Percentiles rank a stretch among this genome's conserved stretches.
Conservation (phyloP, 2,113 vertebrate species). For the Telmatochromis brichardi region DNA sequence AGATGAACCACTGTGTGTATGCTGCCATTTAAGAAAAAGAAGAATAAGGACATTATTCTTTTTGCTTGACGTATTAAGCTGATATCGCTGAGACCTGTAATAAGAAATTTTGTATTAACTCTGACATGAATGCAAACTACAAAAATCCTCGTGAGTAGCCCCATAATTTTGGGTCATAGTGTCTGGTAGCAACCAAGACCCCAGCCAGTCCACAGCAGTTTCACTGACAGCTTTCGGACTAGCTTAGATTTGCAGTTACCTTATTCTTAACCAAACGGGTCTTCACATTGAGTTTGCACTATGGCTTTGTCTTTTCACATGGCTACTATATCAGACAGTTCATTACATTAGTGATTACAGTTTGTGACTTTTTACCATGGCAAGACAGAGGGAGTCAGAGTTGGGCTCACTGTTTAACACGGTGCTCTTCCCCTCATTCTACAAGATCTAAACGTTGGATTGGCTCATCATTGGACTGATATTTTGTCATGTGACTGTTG, state of each 20-base stretch:
- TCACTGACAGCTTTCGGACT: too few relatives aligned
- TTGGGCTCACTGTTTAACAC: not conserved
- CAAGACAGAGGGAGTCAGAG: not conserved
- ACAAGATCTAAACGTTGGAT: not conserved
- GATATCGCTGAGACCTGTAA: not conserved
- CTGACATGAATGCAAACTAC: not conserved
- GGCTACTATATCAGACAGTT: not conserved
- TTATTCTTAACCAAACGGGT: not conserved
- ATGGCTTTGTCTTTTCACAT: not conserved
- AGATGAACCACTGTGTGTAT: not conserved
- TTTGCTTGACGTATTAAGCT: not conserved
- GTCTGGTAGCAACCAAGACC: not conserved
- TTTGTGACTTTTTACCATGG: not conserved
- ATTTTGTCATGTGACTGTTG: not conserved
- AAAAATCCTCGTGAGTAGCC: accelerated
- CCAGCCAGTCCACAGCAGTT: too few relatives aligned
- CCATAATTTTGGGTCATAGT: not conserved
- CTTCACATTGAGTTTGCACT: not conserved
- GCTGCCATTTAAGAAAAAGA: not conserved
- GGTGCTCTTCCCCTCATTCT: accelerated
- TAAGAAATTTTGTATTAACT: not conserved
- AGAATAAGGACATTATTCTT: not conserved
- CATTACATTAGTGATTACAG: not conserved
- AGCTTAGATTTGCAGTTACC: not conserved
- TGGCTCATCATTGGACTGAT: not conserved